phyloP scores from a whole-genome alignment of 1,140 invertebrate genomes.

The Nebria ingens region DNA sequence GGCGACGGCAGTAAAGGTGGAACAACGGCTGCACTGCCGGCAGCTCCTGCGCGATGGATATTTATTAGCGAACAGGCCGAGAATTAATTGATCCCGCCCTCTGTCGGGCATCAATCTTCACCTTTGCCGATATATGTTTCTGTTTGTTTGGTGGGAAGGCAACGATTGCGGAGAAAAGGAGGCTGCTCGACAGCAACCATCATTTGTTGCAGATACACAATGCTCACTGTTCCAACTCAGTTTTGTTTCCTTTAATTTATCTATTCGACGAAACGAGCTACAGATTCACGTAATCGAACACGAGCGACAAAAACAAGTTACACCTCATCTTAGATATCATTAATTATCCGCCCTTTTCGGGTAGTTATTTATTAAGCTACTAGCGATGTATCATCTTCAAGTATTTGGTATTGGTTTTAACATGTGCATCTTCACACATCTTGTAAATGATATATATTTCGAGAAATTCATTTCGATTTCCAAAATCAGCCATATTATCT shows the following conservation, averaged over 20 bases:
- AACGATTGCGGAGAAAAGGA: too few relatives aligned
- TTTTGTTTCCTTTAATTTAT: constrained; percentile 6
- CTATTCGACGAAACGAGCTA: neutral
- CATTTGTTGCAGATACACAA: neutral
- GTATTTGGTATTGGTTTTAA: neutral
- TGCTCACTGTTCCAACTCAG: neutral
- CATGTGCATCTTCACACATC: too few relatives aligned
- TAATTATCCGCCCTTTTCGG: too few relatives aligned
- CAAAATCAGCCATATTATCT: too few relatives aligned
- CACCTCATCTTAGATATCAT: too few relatives aligned
- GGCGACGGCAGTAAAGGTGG: neutral
- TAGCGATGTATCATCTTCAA: neutral
- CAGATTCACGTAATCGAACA: too few relatives aligned
- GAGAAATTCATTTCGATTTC: too few relatives aligned
- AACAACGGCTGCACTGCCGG: neutral
- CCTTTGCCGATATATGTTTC: neutral
- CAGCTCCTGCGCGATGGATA: neutral
- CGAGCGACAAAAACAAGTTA: too few relatives aligned
- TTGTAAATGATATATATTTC: too few relatives aligned
- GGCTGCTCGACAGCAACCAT: neutral
- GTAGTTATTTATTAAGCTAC: too few relatives aligned
- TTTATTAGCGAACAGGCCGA: constrained; percentile 5
- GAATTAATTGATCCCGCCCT: constrained; percentile 2
- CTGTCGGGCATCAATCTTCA: constrained; percentile 3
- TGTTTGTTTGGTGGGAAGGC: neutral